Base-by-base conservation (phyloP, 2,888 invertebrate species). In the Sinotaia quadrata region DNA sequence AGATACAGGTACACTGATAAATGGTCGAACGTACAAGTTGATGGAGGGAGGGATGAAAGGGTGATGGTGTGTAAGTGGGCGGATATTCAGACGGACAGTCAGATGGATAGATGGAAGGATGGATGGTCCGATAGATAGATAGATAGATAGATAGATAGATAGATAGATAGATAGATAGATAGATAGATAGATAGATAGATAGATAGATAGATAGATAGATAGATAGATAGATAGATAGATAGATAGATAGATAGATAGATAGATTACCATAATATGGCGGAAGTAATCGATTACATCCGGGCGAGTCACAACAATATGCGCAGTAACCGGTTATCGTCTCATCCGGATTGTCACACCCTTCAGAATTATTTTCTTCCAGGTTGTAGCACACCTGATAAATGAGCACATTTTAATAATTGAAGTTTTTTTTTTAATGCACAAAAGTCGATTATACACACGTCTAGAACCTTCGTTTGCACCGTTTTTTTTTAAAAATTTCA, bases 301-400 rank as follows among this genome's bases (percentile, higher is more conserved):
- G 47, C 2, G 37, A 29, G 15, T 33, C 37, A 36, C 72, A 72
- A 51, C 72, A 72, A 61, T 65, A 72, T 21, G 54, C 41, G 29
- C 72, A 72, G 60, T 58, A 34, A n/a, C 72, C 72, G 18, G 68
- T 68, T 27, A 68, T 60, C 36, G 59, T 65, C 4, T 72, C 72
- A 56, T 68, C 68, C 24, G 59, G 58, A 49, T 66, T 27, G 29
- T 36, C 36, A 37, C 72, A 72, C 4, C 34, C 51, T 15, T 68
- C 57, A 2, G n/a, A 47, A 27, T 72, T 72, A 61, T 72, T 72
- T n/a, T 72, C 68, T 21, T 68, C 68, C 56, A 54, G 63, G 68
- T 66, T 68, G 68, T 68, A 68, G 33, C 72, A 72, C n/a, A 54
- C 49, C 72, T 72, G 24, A 2, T n/a, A 34, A 21, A 21, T 10